Conservation (phyloP, 2,113 vertebrate genomes). For the Podilymbus podiceps region DNA sequence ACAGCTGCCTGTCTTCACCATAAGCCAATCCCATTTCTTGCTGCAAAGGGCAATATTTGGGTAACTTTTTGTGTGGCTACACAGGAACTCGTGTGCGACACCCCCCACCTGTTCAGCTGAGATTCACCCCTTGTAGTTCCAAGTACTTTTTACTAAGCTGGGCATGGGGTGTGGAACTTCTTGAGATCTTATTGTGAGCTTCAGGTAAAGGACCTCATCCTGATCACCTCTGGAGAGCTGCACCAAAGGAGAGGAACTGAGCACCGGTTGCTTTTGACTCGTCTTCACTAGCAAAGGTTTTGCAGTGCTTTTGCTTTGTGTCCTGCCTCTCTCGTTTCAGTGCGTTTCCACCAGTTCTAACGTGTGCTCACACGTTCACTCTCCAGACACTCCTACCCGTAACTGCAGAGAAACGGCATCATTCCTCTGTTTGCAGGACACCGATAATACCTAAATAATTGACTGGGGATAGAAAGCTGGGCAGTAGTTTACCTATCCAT, state of each 20-base stretch:
- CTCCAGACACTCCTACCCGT: not conserved
- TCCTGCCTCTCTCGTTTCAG: not conserved
- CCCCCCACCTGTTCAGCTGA: not conserved
- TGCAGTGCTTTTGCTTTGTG: not conserved
- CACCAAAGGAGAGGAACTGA: not conserved
- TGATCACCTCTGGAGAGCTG: not conserved
- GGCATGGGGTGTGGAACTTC: not conserved
- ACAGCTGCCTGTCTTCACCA: not conserved
- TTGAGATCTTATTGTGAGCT: not conserved
- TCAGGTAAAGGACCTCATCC: not conserved
- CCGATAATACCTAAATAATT: not conserved
- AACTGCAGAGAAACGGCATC: not conserved
- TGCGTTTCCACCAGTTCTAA: not conserved
- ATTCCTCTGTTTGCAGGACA: not conserved
- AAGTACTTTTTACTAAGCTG: not conserved
- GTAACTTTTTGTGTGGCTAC: not conserved
- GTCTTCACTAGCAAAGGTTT: not conserved
- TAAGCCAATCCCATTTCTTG: not conserved
- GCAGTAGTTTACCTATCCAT: not conserved
- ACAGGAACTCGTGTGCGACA: not conserved
- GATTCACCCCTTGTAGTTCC: not conserved
- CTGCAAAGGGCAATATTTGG: not conserved
- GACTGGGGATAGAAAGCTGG: not conserved
- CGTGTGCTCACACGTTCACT: not conserved
- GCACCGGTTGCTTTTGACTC: not conserved